Base-by-base conservation (phyloP, 2,888 invertebrate species). In the Diaprepes abbreviatus region DNA sequence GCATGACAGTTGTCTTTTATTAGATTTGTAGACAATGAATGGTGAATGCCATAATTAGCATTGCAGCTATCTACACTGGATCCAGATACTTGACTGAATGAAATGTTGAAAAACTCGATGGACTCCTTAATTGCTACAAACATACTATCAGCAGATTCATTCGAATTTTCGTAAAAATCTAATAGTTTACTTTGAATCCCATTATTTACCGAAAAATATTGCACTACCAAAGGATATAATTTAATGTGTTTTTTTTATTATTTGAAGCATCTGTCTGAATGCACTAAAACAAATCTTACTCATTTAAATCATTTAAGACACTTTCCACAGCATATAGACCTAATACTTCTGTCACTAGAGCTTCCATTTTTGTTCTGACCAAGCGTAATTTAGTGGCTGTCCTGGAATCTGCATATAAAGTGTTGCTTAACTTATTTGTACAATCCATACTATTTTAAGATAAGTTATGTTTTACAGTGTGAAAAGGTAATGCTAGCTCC, bases 1-100 rank as follows among this genome's bases (percentile, higher is more conserved):
- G 72, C 75, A 63, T 74, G 74, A 70, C 74, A 75, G 48, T 76
- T 74, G 19, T 73, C 69, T 54, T 74, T 72, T 14, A 75, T 43
- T 9, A 74, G 24, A 70, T 74, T 73, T 45, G 48, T 74, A 57
- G 38, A 74, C 28, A 74, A 64, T 21, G 73, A 73, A 58, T 75
- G 73, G 17, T 69, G 38, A 14, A 52, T 45, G 10, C 71, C 64
- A 77, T 78, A 79, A 78, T 79, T 79, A 10, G 79, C n/a, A n/a
- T n/a, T n/a, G n/a, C n/a, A n/a, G n/a, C 79, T 79, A 57, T 79
- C 79, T 62, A 79, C 80, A 74, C 80, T 81, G 4, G 80, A 55
- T 2, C 76, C 77, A 74, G 79, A 79, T 66, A 80, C 72, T 62
- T 70, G 50, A 69, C 75, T 24, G 40, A 79, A 79, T 28, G 76